phyloP scores from a whole-genome alignment of 2,113 vertebrate species.

The Myrmophylax atrothorax region DNA sequence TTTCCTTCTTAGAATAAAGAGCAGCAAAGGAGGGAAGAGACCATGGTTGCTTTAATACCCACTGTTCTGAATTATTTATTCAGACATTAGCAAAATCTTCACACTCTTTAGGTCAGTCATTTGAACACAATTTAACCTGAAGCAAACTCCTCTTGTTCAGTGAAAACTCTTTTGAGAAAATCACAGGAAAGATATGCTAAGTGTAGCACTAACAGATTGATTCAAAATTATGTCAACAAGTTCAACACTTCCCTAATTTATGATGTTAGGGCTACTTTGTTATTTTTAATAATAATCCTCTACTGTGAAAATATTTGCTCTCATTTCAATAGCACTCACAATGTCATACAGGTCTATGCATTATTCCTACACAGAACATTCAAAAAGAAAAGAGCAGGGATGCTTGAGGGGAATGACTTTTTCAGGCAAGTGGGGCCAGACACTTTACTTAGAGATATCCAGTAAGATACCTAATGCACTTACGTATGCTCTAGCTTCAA shows the following conservation, averaged over 20 bases:
- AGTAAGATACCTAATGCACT: not conserved
- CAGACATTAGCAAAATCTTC: not conserved
- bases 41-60: not conserved
- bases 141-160: not conserved
- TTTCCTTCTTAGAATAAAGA: not conserved
- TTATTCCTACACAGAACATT: not conserved
- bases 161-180: not conserved
- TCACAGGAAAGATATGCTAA: not conserved
- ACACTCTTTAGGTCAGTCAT: not conserved
- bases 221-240: not conserved
- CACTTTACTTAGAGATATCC: not conserved
- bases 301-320: not conserved
- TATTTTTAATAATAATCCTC: not conserved
- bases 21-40: not conserved
- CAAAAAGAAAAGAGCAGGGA: not conserved
- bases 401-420: not conserved
- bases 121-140: not conserved
- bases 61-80: not conserved
- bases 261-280: not conserved
- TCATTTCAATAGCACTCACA: not conserved
- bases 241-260: not conserved
- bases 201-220: not conserved
- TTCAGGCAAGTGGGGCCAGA: not conserved
- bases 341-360: not conserved
- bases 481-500: not conserved